Conservation (phyloP, 2,888 invertebrate species). For the Malachius bipustulatus region DNA sequence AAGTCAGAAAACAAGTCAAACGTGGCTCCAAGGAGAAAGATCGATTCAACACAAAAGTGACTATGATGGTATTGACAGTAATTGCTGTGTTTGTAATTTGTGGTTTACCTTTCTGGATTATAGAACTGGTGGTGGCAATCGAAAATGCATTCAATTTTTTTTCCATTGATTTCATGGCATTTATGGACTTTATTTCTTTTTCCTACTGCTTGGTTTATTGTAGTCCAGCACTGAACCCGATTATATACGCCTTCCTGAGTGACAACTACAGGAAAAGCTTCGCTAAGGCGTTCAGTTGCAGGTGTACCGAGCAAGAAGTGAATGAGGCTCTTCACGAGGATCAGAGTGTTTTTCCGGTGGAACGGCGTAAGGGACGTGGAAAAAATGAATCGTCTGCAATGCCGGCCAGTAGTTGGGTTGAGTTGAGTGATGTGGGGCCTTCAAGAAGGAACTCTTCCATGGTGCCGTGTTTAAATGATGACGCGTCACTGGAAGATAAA, state of each 20-base stretch:
- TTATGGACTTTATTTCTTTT: constrained; percentile 68
- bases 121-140: constrained; percentile 64
- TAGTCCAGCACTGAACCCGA: constrained; percentile 88
- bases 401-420: too few relatives aligned
- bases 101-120: constrained; percentile 90
- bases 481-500: too few relatives aligned
- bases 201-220: constrained; percentile 79
- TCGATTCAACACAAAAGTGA: constrained; percentile 81
- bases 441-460: too few relatives aligned
- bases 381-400: too few relatives aligned
- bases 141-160: too few relatives aligned
- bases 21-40: constrained; percentile 86
- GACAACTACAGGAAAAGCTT: constrained; percentile 94
- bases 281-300: constrained; percentile 83
- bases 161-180: too few relatives aligned
- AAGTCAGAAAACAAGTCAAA: constrained; percentile 80
- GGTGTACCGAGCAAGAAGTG: constrained; percentile 71
- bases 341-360: constrained; percentile 72
- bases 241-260: constrained; percentile 82
- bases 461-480: too few relatives aligned
- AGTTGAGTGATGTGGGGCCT: too few relatives aligned
- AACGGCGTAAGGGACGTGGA: too few relatives aligned
- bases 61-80: constrained; percentile 82
- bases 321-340: constrained; percentile 79
- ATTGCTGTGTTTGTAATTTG: constrained; percentile 85